Percentiles rank a stretch among this genome's conserved stretches.
Evolutionary conservation across 1,140 invertebrate genomes (phyloP).

Genomic region (Drosophila leontia): DNA sequence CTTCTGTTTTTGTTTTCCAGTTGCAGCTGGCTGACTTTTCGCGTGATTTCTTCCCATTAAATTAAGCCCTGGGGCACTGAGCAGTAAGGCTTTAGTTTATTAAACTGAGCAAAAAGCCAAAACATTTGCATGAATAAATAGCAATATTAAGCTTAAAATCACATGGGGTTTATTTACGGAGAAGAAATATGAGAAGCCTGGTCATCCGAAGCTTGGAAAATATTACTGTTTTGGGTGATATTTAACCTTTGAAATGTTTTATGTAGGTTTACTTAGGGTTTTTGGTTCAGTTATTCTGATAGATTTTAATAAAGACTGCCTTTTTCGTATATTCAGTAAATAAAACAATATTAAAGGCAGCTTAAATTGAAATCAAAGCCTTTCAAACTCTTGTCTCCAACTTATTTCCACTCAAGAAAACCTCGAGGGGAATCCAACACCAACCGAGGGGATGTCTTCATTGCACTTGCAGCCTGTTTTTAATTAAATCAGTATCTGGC

Average conservation of each 20-base stretch:
- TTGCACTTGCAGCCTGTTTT: conserved; percentile 59
- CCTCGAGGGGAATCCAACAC: conserved; percentile 5
- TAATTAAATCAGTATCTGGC: conserved; percentile 72
- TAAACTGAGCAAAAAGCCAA: neutral
- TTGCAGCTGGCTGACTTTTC: conserved; percentile 9
- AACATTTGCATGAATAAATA: conserved; percentile 10
- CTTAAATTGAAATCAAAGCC: neutral
- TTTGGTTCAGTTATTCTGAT: neutral
- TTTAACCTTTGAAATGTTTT: neutral
- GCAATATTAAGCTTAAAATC: conserved; percentile 12
- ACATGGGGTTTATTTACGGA: neutral
- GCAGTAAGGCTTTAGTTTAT: neutral
- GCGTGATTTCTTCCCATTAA: conserved; percentile 22
- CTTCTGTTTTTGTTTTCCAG: conserved; percentile 34
- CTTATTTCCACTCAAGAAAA: neutral
- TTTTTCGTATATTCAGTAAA: too few species aligned
- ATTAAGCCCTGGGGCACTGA: neutral
- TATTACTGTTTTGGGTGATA: neutral
- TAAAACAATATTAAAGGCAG: neutral
- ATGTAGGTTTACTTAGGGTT: neutral
- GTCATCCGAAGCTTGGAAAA: neutral
- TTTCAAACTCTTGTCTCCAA: neutral
- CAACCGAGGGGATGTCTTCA: conserved; percentile 20
- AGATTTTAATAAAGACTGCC: neutral
- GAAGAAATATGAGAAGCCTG: neutral